phyloP scores from a whole-genome alignment of 2,113 vertebrate genomes.

The Sapayoa aenigma region DNA sequence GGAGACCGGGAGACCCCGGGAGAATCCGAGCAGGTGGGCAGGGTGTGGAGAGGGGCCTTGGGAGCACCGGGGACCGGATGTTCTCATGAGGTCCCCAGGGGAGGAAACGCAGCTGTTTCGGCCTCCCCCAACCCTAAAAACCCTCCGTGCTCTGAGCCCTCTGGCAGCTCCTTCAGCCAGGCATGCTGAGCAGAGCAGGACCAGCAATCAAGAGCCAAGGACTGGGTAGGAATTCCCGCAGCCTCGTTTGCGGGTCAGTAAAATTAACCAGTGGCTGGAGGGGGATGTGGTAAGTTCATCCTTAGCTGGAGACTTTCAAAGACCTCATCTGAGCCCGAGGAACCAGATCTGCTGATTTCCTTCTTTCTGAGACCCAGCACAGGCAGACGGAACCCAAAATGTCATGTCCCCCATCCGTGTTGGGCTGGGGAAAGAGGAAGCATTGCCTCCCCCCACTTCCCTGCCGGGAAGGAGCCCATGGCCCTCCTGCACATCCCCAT shows the following conservation, averaged over 20 bases:
- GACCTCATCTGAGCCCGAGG: background rate
- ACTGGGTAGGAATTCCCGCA: background rate
- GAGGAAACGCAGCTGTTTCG: background rate
- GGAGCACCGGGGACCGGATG: background rate
- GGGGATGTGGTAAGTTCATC: background rate
- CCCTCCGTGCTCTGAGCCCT: background rate
- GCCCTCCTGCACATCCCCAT: background rate
- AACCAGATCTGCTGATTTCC: slow-evolving; percentile 51
- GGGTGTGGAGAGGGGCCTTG: background rate
- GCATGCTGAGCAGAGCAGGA: fast-evolving
- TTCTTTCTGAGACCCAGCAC: background rate
- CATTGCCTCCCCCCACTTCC: background rate
- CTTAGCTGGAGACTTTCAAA: background rate
- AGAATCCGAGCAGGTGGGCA: background rate
- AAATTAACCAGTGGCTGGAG: background rate
- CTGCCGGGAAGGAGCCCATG: background rate
- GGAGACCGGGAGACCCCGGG: fast-evolving
- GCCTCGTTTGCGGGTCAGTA: background rate
- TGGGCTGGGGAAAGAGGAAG: slow-evolving; percentile 37
- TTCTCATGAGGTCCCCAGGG: background rate
- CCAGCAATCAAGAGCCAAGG: fast-evolving
- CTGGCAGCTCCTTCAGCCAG: background rate
- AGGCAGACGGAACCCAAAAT: slow-evolving; percentile 24
- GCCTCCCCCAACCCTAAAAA: background rate
- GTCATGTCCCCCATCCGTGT: background rate